These are phyloP conservation scores for Macroglossus sobrinus DNA, from an alignment of 2,113 vertebrate genomes.

Conservation along the genomic window DNA sequence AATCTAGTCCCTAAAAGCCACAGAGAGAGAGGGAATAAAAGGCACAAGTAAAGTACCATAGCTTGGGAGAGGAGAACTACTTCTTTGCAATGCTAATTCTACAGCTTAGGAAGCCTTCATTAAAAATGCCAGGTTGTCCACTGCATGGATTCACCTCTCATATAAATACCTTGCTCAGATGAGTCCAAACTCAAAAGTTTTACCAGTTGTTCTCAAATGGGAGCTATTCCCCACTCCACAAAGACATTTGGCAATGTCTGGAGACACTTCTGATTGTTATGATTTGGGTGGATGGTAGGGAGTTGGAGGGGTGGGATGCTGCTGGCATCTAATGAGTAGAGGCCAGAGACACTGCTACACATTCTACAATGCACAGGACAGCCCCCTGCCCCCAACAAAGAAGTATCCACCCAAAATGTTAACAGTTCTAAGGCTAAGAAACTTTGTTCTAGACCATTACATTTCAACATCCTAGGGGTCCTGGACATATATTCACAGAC, in stretches of 20 bases:
- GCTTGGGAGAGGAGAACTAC: background rate
- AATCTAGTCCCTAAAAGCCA: background rate
- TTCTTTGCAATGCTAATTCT: background rate
- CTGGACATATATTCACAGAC: background rate
- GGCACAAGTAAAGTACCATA: background rate
- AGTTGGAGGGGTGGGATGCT: background rate
- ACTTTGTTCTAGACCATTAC: background rate
- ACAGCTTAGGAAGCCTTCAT: background rate
- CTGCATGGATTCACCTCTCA: background rate
- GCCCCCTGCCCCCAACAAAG: background rate
- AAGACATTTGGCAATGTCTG: background rate
- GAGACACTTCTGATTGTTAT: background rate
- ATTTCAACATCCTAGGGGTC: background rate
- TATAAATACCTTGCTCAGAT: background rate
- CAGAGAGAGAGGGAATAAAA: background rate
- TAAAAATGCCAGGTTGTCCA: background rate
- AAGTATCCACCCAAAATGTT: background rate
- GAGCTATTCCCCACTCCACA: background rate
- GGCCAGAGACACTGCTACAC: background rate
- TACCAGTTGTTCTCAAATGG: background rate
- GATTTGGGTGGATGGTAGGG: background rate
- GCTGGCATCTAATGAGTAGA: background rate
- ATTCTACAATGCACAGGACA: background rate
- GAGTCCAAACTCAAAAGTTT: background rate
- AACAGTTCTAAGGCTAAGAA: background rate